A percentile compares a stretch with the other conserved stretches of the same genome.
Conservation (phyloP, 2,113 vertebrate genomes). For the Pygoscelis antarcticus region DNA sequence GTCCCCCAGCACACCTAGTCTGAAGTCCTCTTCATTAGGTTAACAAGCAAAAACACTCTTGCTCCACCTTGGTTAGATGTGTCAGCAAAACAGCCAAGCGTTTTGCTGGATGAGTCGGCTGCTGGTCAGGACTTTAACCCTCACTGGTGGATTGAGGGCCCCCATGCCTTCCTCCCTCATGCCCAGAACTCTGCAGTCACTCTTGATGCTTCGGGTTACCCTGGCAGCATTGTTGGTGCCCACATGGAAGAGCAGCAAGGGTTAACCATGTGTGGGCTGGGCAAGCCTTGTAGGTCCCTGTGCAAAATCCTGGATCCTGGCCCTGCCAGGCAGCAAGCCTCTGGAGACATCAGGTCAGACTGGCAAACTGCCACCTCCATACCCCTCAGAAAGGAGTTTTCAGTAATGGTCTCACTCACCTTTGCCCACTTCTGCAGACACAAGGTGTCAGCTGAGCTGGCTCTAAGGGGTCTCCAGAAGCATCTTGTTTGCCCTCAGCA, state of each 20-base stretch:
- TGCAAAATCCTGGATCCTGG: not conserved
- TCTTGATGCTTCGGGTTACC: not conserved
- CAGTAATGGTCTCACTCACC: not conserved
- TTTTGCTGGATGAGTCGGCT: not conserved
- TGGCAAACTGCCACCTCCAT: rapidly evolving
- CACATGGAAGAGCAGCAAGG: not conserved
- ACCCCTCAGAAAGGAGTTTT: rapidly evolving
- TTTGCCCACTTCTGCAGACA: not conserved
- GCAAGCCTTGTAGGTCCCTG: not conserved
- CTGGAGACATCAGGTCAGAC: no score
- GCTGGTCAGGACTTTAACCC: not conserved
- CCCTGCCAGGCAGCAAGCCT: not conserved
- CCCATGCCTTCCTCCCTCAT: not conserved
- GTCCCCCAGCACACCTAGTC: not conserved
- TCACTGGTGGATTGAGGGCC: rapidly evolving
- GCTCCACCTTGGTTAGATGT: not conserved
- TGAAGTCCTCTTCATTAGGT: not conserved
- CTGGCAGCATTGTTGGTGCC: not conserved
- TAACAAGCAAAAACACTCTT: not conserved
- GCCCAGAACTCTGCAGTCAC: not conserved
- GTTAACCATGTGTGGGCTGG: not conserved
- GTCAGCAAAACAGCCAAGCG: not conserved
- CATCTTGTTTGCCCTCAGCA: not conserved
- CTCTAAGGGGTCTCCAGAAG: not conserved
- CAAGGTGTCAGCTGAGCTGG: not conserved